phyloP scores from a whole-genome alignment of 2,113 vertebrate species.

The Donacobius atricapilla region DNA sequence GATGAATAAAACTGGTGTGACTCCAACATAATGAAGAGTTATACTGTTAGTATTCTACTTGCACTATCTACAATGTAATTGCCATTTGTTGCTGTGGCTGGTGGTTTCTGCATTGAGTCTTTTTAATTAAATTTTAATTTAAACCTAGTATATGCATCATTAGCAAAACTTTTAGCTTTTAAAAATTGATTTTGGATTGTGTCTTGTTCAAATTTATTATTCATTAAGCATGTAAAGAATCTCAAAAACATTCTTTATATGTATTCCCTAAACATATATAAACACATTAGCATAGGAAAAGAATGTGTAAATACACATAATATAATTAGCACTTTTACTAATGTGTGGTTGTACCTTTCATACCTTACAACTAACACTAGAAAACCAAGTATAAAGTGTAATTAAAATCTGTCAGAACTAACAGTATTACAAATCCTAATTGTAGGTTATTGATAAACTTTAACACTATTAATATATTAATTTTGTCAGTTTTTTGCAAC shows the following conservation, averaged over 20 bases:
- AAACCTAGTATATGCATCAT: background rate
- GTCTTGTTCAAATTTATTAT: background rate
- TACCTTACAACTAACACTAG: background rate
- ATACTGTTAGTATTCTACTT: background rate
- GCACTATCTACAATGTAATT: background rate
- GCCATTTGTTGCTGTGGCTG: background rate
- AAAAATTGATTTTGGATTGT: background rate
- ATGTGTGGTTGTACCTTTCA: background rate
- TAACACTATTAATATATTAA: background rate
- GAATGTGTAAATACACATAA: background rate
- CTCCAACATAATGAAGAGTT: background rate
- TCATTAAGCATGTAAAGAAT: background rate
- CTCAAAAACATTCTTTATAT: background rate
- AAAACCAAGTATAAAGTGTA: background rate
- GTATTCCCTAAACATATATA: background rate
- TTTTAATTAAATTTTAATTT: background rate
- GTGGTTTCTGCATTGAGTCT: background rate
- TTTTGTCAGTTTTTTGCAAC: background rate
- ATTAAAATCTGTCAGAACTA: background rate
- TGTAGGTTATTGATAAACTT: background rate
- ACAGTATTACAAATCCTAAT: background rate
- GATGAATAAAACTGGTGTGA: background rate
- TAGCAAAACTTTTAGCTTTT: conserved; percentile 3
- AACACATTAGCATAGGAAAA: background rate
- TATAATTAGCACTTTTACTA: background rate